Evolutionary conservation across 2,113 vertebrate species (phyloP).

Genomic region (Upupa epops): DNA sequence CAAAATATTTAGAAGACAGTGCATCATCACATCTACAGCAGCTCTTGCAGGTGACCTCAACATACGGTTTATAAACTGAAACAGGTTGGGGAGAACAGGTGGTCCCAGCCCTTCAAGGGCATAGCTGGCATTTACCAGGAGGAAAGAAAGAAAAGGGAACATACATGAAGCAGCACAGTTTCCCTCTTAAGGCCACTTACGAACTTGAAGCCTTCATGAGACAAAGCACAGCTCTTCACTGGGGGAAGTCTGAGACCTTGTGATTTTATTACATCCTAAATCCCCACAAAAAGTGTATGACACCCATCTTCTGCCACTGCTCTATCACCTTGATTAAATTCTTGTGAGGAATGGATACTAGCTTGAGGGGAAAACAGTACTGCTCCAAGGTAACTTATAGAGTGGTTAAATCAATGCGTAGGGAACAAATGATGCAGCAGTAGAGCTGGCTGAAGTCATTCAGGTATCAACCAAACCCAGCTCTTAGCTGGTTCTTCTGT

Average conservation of each 20-base stretch:
- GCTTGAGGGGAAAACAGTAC: background rate
- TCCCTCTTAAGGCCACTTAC: background rate
- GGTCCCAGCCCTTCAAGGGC: conserved; percentile 61
- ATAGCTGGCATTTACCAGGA: conserved; percentile 40
- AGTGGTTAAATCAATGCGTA: background rate
- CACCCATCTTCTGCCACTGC: background rate
- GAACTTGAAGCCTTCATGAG: conserved; percentile 10
- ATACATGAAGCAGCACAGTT: conserved; percentile 32
- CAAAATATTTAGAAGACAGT: conserved; percentile 77
- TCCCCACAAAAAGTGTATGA: background rate
- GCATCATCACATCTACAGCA: conserved; percentile 43
- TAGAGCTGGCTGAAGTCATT: background rate
- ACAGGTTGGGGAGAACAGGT: conserved; percentile 81
- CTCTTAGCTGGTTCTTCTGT: background rate
- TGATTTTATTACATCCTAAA: background rate
- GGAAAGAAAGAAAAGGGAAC: background rate
- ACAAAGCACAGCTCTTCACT: conserved; percentile 17
- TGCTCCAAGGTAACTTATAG: background rate
- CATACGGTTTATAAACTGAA: conserved; percentile 85
- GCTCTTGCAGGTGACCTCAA: conserved; percentile 72
- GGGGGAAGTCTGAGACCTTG: background rate
- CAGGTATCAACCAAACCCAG: background rate
- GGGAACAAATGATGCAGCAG: background rate
- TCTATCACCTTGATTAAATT: background rate
- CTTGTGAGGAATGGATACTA: background rate